Conservation (phyloP, 2,888 invertebrate genomes). For the Perithous albicinctus region DNA sequence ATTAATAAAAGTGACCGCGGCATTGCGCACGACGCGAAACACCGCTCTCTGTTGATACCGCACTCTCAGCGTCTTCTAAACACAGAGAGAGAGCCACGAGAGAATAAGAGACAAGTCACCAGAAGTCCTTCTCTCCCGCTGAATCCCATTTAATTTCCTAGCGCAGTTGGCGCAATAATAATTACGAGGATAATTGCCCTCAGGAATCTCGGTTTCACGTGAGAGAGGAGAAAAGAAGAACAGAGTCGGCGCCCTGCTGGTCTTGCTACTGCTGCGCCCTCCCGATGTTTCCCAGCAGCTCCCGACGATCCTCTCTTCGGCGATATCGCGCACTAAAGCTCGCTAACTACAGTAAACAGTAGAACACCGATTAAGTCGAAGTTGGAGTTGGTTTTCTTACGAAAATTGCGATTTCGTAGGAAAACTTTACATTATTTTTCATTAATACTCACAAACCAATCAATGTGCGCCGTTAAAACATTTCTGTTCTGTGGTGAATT, state of each 20-base stretch:
- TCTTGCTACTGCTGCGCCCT: not conserved
- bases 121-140: constrained; percentile 28
- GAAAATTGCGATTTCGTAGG: too few species aligned
- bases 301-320: not conserved
- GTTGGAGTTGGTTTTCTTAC: too few species aligned
- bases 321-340: constrained; percentile 3
- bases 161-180: constrained; percentile 72
- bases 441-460: too few species aligned
- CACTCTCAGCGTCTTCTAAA: not conserved
- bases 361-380: too few species aligned
- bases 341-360: not conserved
- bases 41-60: not conserved
- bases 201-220: constrained; percentile 70
- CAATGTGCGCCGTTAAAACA: too few species aligned
- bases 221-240: constrained; percentile 63
- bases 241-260: constrained; percentile 1
- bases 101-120: constrained; percentile 13
- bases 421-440: too few species aligned
- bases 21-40: not conserved
- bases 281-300: constrained; percentile 19
- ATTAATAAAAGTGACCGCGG: constrained; percentile 17
- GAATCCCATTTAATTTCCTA: constrained; percentile 65
- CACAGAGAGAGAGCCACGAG: not conserved
- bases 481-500: too few species aligned
- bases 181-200: constrained; percentile 71